These are phyloP conservation scores for Ceryle rudis DNA, from an alignment of 2,797 vertebrate species.

Conservation along the genomic window DNA sequence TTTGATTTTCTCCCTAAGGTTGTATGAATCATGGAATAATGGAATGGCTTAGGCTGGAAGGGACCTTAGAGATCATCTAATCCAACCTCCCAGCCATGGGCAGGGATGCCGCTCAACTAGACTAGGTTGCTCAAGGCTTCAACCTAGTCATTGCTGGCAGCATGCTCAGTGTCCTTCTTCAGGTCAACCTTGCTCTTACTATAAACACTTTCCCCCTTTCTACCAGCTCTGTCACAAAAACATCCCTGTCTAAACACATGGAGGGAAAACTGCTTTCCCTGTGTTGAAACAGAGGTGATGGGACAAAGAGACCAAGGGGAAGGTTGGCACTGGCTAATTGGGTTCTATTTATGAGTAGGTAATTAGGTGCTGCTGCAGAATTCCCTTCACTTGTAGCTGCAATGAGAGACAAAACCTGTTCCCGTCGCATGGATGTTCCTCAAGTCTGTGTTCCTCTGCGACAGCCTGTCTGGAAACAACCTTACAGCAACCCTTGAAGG, in stretches of 20 bases:
- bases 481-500: not conserved
- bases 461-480: not conserved
- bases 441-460: not conserved
- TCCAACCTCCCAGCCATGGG: no score
- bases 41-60: no score
- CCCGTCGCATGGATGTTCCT: not conserved
- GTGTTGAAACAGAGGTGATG: not conserved
- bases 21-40: no score
- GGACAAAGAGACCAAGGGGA: not conserved
- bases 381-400: not conserved
- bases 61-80: no score
- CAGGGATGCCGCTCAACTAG: no score
- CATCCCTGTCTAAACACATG: not conserved
- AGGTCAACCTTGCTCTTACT: not conserved
- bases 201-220: not conserved
- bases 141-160: not conserved
- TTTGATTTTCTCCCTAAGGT: no score
- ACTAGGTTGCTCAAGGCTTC: no score
- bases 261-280: not conserved
- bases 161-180: not conserved
- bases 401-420: not conserved
- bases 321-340: not conserved
- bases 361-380: not conserved
- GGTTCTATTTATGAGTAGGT: not conserved
- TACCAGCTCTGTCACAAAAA: not conserved